A percentile compares a stretch with the other conserved stretches of the same genome.
Evolutionary conservation across 2,113 vertebrate species (phyloP).

Genomic region (Anthoscopus minutus): DNA sequence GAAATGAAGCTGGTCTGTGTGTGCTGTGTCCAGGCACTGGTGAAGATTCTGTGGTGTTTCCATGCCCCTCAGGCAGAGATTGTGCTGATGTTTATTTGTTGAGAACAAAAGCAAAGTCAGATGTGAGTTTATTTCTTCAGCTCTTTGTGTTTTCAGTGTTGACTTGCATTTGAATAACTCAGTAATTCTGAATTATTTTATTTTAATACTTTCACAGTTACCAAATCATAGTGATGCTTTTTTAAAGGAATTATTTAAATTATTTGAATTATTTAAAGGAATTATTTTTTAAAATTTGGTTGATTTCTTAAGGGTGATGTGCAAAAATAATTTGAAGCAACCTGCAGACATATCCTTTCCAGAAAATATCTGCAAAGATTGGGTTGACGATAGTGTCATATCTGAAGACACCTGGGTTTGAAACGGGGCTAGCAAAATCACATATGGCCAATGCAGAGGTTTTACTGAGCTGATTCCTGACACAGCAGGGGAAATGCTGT

Average conservation of each 20-base stretch:
- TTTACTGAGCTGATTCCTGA: background rate
- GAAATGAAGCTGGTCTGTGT: accelerated
- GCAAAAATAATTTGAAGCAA: background rate
- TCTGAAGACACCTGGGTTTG: background rate
- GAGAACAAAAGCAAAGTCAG: background rate
- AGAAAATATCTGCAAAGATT: background rate
- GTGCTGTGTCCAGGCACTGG: background rate
- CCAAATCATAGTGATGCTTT: background rate
- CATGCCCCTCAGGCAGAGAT: background rate
- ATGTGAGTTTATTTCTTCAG: background rate
- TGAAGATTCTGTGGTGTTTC: background rate
- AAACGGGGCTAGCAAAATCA: background rate
- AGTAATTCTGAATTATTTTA: background rate
- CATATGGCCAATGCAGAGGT: accelerated
- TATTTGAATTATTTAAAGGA: too few relatives aligned
- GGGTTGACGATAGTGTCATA: accelerated
- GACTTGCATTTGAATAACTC: background rate
- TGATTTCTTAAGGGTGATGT: background rate
- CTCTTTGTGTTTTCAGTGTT: background rate
- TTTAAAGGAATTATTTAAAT: background rate
- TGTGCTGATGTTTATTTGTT: background rate
- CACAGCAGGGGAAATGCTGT: background rate
- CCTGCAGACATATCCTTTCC: background rate
- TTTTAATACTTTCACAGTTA: background rate
- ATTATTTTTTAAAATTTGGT: accelerated